Base-by-base conservation (phyloP, 2,888 invertebrate genomes). In the Patella ulyssiponensis region DNA sequence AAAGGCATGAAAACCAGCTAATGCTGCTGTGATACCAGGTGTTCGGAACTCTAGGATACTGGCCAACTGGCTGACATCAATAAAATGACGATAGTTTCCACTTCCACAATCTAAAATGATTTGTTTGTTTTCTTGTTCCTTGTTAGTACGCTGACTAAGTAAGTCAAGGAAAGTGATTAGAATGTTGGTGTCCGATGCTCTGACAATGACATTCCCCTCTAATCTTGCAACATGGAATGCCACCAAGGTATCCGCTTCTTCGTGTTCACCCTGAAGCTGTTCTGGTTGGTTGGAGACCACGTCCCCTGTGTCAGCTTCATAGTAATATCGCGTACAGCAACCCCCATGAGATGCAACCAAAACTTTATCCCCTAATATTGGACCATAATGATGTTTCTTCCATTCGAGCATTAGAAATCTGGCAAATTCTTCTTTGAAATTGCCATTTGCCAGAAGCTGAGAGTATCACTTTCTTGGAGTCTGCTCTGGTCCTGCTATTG, bases 351-450 rank as follows among this genome's bases (percentile, higher is more conserved):
- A 51, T 17, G 23, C 54, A 1, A 23, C 17, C 17, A 23, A 77
- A 9, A 70, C 69, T 53, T 76, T 78, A 7, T 76, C 27, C 33
- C 20, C 76, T 17, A 78, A 52, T 20, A 76, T 56, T 64, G 53
- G 15, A n/a, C 74, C 52, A 74, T 77, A 77, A 14, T 77, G 69
- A 27, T 70, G 9, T 54, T 77, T 23, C 33, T 56, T 52, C 75
- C 75, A 78, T 77, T 78, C 78, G 9, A 33, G 17, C 5, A 77
- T 54, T 12, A 78, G 56, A 23, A 70, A 78, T 69, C 33, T 11
- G 4, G 78, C 74, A 7, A 78, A 69, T 52, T 76, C 17, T 9
- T 78, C 75, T 51, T 78, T 78, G 56, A 78, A 78, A n/a, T 27
- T 76, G 2, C 78, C 74, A 74, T 76, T 78, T 20, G 9, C 1